phyloP scores from a whole-genome alignment of 2,888 invertebrate species.

The Epsilonema sp. region DNA sequence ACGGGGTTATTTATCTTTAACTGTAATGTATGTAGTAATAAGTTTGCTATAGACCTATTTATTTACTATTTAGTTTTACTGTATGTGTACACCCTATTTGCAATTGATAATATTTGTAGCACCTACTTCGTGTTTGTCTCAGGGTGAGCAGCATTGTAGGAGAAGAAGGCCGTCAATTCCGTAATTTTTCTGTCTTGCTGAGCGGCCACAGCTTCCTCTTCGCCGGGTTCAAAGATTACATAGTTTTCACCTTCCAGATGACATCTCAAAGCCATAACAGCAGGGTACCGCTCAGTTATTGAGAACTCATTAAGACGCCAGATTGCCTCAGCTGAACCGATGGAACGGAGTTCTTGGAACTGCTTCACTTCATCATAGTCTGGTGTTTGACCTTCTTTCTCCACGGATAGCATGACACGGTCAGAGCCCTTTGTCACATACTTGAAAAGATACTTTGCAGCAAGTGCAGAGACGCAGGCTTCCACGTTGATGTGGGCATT shows the following conservation, averaged over 20 bases:
- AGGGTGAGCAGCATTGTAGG: not conserved
- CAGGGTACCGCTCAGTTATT: not conserved
- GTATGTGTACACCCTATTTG: too few relatives aligned
- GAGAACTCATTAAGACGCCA: not conserved
- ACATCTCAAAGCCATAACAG: not conserved
- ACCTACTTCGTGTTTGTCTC: not conserved
- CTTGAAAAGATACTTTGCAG: slow-evolving; percentile 7
- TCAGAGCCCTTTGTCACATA: slow-evolving; percentile 7
- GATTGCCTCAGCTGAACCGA: not conserved
- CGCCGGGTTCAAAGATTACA: not conserved
- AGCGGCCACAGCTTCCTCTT: not conserved
- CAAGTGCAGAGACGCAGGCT: slow-evolving; percentile 7
- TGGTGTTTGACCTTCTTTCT: too few relatives aligned
- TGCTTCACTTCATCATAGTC: not conserved
- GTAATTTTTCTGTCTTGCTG: not conserved
- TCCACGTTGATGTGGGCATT: slow-evolving; percentile 11
- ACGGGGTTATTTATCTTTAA: too few relatives aligned
- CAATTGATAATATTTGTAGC: too few relatives aligned
- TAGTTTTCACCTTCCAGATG: not conserved
- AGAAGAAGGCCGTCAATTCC: not conserved
- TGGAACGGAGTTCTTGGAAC: not conserved
- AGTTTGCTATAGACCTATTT: too few relatives aligned
- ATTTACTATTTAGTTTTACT: too few relatives aligned
- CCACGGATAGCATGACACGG: not conserved
- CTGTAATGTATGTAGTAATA: too few relatives aligned